Conservation (phyloP, 2,888 invertebrate genomes). For the Desoria tigrina region DNA sequence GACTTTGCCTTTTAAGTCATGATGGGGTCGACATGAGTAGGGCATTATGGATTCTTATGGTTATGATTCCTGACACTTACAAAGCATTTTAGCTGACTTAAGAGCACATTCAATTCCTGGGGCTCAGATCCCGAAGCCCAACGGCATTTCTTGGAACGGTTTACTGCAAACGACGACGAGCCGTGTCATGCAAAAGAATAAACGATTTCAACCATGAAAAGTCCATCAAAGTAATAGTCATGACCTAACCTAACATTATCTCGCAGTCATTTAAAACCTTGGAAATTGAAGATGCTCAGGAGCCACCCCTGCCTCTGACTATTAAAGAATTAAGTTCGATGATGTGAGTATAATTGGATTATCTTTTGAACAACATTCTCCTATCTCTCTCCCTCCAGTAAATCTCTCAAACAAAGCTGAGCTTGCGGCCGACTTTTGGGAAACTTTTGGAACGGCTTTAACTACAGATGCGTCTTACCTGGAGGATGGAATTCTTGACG, state of each 20-base stretch:
- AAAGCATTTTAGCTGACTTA: conserved; percentile 8
- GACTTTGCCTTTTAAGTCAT: conserved; percentile 1
- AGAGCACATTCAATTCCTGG: not conserved
- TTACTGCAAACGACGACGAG: no score
- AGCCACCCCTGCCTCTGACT: no score
- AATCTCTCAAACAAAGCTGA: conserved; percentile 42
- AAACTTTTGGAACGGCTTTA: conserved; percentile 36
- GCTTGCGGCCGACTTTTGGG: conserved; percentile 45
- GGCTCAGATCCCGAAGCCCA: no score
- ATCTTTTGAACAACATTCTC: not conserved
- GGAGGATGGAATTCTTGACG: conserved; percentile 21
- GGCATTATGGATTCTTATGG: conserved; percentile 9
- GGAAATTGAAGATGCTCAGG: no score
- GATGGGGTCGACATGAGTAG: not conserved
- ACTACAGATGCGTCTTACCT: conserved; percentile 31
- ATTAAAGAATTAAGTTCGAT: no score
- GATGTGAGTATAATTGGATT: not conserved
- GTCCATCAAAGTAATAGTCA: no score
- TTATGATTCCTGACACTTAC: not conserved
- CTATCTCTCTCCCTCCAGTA: conserved; percentile 17
- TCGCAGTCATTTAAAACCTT: no score
- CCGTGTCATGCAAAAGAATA: no score
- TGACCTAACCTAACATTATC: no score
- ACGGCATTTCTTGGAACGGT: no score
- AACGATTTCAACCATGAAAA: no score